Conservation (phyloP, 2,113 vertebrate species). For the Lagopus muta region DNA sequence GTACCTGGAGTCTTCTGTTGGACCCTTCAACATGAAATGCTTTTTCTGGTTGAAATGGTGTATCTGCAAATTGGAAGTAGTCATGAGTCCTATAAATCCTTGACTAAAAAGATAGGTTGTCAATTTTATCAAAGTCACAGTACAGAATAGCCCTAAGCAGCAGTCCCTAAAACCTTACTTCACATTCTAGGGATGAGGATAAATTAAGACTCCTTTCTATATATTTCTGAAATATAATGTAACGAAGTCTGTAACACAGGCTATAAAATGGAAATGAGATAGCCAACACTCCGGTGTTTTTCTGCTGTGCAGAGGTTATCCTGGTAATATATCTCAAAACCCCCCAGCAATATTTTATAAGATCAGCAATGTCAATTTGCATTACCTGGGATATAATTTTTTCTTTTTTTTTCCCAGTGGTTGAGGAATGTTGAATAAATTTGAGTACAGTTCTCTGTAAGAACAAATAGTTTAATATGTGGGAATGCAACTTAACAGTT, state of each 20-base stretch:
- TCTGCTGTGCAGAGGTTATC: slow-evolving; percentile 55
- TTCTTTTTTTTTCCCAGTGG: background rate
- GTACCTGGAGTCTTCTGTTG: background rate
- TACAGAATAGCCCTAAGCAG: slow-evolving; percentile 61
- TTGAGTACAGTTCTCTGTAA: background rate
- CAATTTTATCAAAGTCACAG: slow-evolving; percentile 73
- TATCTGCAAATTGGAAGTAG: slow-evolving; percentile 62
- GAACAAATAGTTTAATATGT: background rate
- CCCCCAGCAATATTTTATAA: slow-evolving; percentile 22
- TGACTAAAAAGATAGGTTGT: slow-evolving; percentile 70
- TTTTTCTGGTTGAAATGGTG: slow-evolving; percentile 36
- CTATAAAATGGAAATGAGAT: slow-evolving; percentile 69
- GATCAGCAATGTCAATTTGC: slow-evolving; percentile 1
- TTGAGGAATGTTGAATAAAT: background rate
- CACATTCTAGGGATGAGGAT: slow-evolving; percentile 61
- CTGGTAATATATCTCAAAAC: slow-evolving; percentile 25
- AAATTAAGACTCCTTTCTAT: slow-evolving; percentile 62
- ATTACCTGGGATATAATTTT: slow-evolving; percentile 27
- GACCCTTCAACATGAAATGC: slow-evolving; percentile 2
- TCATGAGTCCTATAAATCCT: slow-evolving; percentile 69
- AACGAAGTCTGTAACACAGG: slow-evolving; percentile 46
- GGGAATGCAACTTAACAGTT: background rate
- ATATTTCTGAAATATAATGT: slow-evolving; percentile 57
- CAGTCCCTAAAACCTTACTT: slow-evolving; percentile 41
- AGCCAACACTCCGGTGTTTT: background rate